These are phyloP conservation scores for Tricholauxania praeusta DNA, from an alignment of 2,888 invertebrate species.

Conservation along the genomic window DNA sequence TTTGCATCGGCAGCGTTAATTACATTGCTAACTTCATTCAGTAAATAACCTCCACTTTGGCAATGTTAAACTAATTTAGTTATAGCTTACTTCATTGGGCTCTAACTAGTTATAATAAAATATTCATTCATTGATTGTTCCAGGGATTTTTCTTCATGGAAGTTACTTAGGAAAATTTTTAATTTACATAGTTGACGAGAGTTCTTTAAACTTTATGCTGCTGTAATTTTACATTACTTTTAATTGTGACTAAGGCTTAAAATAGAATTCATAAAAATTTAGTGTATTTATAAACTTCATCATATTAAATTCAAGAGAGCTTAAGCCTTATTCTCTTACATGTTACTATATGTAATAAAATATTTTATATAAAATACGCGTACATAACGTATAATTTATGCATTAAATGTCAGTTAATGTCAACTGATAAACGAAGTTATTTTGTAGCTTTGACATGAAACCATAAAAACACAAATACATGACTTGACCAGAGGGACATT, in stretches of 20 bases:
- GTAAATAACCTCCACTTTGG: not conserved
- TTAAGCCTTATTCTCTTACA: too few species aligned
- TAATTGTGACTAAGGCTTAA: too few species aligned
- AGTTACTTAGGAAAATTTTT: too few species aligned
- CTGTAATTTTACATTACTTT: not conserved
- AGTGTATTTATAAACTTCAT: too few species aligned
- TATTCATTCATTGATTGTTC: too few species aligned
- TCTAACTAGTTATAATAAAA: not conserved
- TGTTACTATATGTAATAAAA: too few species aligned
- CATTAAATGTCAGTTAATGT: slow-evolving; percentile 4
- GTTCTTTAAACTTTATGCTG: not conserved
- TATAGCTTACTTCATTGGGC: not conserved
- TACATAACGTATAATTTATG: slow-evolving; percentile 2
- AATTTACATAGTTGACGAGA: too few species aligned
- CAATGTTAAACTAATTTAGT: not conserved
- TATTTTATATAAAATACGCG: not conserved
- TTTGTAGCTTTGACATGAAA: not conserved
- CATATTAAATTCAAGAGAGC: too few species aligned
- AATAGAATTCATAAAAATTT: too few species aligned
- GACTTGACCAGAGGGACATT: not conserved
- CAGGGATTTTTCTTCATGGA: too few species aligned
- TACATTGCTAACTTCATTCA: not conserved
- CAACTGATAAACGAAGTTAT: not conserved
- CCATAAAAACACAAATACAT: slow-evolving; percentile 6
- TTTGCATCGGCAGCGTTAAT: not conserved